phyloP scores from a whole-genome alignment of 1,140 invertebrate species.

The Leptoteleia sp. region DNA sequence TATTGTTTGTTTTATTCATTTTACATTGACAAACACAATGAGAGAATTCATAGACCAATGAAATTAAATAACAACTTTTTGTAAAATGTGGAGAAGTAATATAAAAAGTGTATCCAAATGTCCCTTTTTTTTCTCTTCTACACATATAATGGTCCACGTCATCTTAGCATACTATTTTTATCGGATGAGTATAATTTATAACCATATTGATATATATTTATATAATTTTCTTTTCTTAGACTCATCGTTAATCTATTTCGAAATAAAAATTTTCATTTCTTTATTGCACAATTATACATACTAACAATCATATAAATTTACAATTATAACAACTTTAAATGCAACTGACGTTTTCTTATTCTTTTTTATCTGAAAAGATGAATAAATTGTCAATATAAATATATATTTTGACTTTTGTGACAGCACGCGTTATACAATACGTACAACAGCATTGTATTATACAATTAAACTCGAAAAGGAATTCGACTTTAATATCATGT shows the following conservation, averaged over 20 bases:
- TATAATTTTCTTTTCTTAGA: conserved; percentile 48
- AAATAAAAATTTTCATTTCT: conserved; percentile 37
- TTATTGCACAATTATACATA: conserved; percentile 57
- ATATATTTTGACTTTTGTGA: conserved; percentile 49
- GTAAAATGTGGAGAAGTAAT: conserved; percentile 62
- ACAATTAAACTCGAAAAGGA: conserved; percentile 32
- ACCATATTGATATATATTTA: conserved; percentile 58
- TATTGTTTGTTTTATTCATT: conserved; percentile 62
- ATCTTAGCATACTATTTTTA: conserved; percentile 60
- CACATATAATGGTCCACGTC: conserved; percentile 62
- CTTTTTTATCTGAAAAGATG: conserved; percentile 36
- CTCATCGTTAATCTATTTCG: conserved; percentile 46
- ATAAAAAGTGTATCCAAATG: conserved; percentile 66
- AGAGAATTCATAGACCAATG: conserved; percentile 59
- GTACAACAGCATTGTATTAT: conserved; percentile 27
- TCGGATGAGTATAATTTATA: conserved; percentile 58
- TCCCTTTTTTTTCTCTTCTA: conserved; percentile 50
- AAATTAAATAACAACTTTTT: conserved; percentile 63
- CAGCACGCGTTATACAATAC: conserved; percentile 26
- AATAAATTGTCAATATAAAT: conserved; percentile 53
- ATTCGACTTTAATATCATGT: conserved; percentile 33
- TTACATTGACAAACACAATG: conserved; percentile 64
- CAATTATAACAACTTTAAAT: conserved; percentile 57
- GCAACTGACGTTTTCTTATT: conserved; percentile 38
- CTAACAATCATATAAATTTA: conserved; percentile 64